phyloP scores from a whole-genome alignment of 2,888 invertebrate genomes.

The Pristionchus maxplancki region DNA sequence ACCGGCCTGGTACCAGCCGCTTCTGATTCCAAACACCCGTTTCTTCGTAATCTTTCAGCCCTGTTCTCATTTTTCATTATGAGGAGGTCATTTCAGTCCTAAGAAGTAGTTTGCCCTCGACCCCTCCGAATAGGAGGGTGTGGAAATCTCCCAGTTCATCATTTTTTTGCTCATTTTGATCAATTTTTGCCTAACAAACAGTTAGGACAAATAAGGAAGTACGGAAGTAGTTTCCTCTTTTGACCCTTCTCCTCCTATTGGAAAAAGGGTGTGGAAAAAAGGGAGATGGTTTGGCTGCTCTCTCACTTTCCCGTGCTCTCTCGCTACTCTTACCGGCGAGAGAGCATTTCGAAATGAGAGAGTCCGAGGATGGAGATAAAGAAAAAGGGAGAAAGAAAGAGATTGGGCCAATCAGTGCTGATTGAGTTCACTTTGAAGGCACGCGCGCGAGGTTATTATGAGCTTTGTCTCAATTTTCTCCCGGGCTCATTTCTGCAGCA shows the following conservation, averaged over 20 bases:
- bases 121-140: slow-evolving; percentile 3
- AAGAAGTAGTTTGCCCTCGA: not conserved
- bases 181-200: no score
- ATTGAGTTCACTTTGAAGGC: slow-evolving; percentile 2
- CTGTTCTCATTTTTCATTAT: not conserved
- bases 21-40: not conserved
- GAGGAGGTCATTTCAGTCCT: not conserved
- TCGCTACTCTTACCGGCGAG: not conserved
- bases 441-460: not conserved
- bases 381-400: not conserved
- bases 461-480: not conserved
- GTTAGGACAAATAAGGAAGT: no score
- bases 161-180: no score
- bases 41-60: not conserved
- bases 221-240: no score
- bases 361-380: not conserved
- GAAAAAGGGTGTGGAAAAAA: no score
- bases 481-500: no score
- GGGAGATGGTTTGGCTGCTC: no score
- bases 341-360: not conserved
- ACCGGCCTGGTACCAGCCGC: not conserved
- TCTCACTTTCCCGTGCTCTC: no score
- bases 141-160: no score
- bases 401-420: slow-evolving; percentile 37
- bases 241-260: no score